These are phyloP conservation scores for Nycticorax nycticorax DNA, from an alignment of 2,113 vertebrate species.

Conservation along the genomic window DNA sequence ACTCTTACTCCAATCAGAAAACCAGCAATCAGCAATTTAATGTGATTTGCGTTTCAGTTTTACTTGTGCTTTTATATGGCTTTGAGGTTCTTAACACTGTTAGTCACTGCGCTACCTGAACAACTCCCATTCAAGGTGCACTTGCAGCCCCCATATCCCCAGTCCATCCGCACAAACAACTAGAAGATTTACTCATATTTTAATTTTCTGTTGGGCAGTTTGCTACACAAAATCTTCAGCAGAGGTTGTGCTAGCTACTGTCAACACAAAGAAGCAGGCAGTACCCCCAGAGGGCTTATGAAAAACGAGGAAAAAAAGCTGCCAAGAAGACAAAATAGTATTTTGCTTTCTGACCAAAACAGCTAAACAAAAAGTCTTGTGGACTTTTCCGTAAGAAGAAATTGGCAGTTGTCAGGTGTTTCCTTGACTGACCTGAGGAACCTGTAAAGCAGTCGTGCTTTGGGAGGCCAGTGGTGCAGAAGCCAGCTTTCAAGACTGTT, in stretches of 20 bases:
- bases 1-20: neutral
- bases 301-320: neutral
- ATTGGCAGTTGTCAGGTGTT: neutral
- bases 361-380: neutral
- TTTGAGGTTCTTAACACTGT: neutral
- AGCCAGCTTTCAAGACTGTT: neutral
- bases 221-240: neutral
- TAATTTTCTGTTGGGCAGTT: neutral
- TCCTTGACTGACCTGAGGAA: neutral
- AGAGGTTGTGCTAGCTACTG: neutral
- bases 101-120: rapidly evolving
- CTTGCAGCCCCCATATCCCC: neutral
- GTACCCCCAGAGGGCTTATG: neutral
- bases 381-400: neutral
- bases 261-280: neutral
- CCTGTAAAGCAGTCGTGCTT: neutral
- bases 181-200: neutral
- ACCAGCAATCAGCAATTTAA: neutral
- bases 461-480: neutral
- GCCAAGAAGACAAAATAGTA: neutral
- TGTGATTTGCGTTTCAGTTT: neutral
- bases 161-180: neutral
- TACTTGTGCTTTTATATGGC: neutral
- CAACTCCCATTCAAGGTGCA: neutral
- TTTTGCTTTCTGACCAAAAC: neutral